phyloP scores from a whole-genome alignment of 2,888 invertebrate genomes.

The Cinara cedri region DNA sequence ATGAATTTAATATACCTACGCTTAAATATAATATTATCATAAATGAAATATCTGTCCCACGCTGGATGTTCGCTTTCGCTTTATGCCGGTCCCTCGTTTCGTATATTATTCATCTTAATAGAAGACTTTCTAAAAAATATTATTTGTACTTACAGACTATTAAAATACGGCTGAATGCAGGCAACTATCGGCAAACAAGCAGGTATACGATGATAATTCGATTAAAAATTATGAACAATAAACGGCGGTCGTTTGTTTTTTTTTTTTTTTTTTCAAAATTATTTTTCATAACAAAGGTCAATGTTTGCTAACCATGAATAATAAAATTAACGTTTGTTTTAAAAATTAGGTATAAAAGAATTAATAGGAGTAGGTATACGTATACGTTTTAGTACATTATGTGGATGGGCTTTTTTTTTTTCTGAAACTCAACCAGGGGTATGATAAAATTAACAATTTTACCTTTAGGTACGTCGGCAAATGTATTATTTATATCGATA shows the following conservation, averaged over 20 bases:
- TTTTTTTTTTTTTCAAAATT: neutral
- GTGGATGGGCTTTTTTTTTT: neutral
- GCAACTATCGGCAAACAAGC: neutral
- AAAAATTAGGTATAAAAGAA: neutral
- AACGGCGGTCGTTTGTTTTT: neutral
- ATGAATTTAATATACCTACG: too few species aligned
- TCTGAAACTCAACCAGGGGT: neutral
- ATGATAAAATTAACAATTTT: constrained; percentile 18
- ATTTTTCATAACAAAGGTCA: neutral
- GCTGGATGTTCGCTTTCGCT: too few species aligned
- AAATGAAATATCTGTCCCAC: too few species aligned
- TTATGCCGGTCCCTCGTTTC: neutral
- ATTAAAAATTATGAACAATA: neutral
- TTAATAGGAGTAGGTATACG: neutral
- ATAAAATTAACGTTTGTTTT: constrained; percentile 6
- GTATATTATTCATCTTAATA: neutral
- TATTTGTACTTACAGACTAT: neutral
- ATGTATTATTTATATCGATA: too few species aligned
- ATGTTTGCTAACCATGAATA: neutral
- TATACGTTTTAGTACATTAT: neutral
- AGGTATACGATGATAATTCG: neutral
- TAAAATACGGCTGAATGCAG: too few species aligned
- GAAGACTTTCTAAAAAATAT: neutral
- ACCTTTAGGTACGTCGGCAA: neutral
- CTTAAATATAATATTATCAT: too few species aligned